Evolutionary conservation across 2,888 invertebrate genomes (phyloP).

Genomic region (Thecocarcelia acutangulata): DNA sequence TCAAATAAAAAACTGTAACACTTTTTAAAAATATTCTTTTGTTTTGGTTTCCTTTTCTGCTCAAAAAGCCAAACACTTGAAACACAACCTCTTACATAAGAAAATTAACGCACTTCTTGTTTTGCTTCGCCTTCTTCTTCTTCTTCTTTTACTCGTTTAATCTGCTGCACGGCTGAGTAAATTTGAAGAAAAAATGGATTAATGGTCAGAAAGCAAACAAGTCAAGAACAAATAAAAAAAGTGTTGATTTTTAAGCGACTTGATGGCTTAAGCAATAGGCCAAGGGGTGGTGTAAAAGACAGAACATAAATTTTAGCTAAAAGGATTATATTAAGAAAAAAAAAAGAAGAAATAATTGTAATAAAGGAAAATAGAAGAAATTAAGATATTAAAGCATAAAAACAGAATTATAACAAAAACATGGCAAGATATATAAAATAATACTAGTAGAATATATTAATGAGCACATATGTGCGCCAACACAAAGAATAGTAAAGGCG

Average conservation of each 20-base stretch:
- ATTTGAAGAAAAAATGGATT: constrained; percentile 26
- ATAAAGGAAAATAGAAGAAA: no score
- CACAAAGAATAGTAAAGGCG: no score
- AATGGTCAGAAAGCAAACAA: constrained; percentile 28
- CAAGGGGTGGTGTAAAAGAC: no score
- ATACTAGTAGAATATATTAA: not conserved
- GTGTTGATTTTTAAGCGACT: constrained; percentile 56
- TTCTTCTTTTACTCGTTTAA: not conserved
- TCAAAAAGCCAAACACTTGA: not conserved
- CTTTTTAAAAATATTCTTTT: no score
- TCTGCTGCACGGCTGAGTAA: constrained; percentile 24
- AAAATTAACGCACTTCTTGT: not conserved
- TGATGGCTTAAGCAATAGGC: not conserved
- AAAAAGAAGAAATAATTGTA: no score
- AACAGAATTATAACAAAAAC: constrained; percentile 11
- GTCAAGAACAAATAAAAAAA: constrained; percentile 20
- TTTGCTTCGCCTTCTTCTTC: no score
- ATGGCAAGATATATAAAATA: no score
- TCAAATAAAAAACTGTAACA: no score
- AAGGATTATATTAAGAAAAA: no score
- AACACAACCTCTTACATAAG: not conserved
- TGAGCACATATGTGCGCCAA: not conserved
- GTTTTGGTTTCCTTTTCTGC: not conserved
- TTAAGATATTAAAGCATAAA: no score
- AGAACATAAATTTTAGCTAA: no score